These are phyloP conservation scores for Automeris io DNA, from an alignment of 2,888 invertebrate species.

Conservation along the genomic window DNA sequence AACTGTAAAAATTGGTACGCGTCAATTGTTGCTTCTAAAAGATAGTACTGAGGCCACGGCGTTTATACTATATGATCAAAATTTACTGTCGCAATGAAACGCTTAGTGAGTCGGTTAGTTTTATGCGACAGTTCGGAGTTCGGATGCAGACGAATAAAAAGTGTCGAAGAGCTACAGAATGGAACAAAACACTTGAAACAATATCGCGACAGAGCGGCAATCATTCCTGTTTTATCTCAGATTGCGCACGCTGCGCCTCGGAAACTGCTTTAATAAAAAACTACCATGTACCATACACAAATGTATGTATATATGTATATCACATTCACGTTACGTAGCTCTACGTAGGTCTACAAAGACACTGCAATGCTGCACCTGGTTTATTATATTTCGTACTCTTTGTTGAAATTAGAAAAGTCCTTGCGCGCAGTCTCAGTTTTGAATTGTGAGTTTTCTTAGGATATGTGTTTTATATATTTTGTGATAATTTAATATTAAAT, in stretches of 20 bases:
- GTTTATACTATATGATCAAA: too few species aligned
- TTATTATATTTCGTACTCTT: not conserved
- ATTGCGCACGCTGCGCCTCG: conserved; percentile 66
- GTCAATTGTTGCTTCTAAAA: too few species aligned
- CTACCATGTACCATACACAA: conserved; percentile 44
- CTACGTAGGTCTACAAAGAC: conserved; percentile 12
- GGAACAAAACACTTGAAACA: conserved; percentile 70
- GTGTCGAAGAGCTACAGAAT: conserved; percentile 46
- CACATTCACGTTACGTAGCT: conserved; percentile 13
- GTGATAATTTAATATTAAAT: too few species aligned
- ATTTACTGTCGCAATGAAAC: conserved; percentile 31
- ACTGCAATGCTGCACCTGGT: conserved; percentile 17
- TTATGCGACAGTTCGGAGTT: conserved; percentile 41
- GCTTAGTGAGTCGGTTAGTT: conserved; percentile 32
- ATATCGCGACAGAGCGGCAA: conserved; percentile 71
- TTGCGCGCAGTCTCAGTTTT: too few species aligned
- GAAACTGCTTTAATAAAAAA: conserved; percentile 71
- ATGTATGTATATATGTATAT: too few species aligned
- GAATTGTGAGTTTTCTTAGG: too few species aligned
- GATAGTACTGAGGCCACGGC: too few species aligned
- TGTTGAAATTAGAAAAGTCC: not conserved
- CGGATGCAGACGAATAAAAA: conserved; percentile 55
- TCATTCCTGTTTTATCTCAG: conserved; percentile 74
- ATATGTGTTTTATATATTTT: too few species aligned
- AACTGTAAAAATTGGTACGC: too few species aligned